Evolutionary conservation across 2,888 invertebrate species (phyloP).

Genomic region (Noctua fimbriata): DNA sequence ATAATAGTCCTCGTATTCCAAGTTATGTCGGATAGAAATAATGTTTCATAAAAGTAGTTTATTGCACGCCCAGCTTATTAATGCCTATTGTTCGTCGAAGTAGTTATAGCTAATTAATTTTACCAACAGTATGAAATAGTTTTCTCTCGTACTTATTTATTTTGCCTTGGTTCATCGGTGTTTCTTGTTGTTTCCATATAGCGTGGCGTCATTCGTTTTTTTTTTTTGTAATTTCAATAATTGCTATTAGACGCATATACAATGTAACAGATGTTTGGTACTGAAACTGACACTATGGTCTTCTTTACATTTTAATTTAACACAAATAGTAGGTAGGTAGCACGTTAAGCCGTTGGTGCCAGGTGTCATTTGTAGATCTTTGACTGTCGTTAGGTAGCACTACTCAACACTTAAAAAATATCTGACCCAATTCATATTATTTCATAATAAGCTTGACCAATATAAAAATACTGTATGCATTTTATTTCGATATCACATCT

Average conservation of each 20-base stretch:
- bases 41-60: conserved; percentile 60
- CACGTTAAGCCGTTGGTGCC: too few species aligned
- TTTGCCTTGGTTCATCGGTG: conserved; percentile 21
- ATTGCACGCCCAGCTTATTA: conserved; percentile 55
- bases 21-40: conserved; percentile 51
- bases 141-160: conserved; percentile 47
- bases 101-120: conserved; percentile 61
- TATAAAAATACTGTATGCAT: too few species aligned
- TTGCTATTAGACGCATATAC: neutral
- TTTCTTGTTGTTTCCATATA: conserved; percentile 27
- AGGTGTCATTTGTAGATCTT: too few species aligned
- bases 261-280: conserved; percentile 22
- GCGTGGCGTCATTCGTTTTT: conserved; percentile 8
- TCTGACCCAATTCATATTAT: too few species aligned
- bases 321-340: neutral
- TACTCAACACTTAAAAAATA: too few species aligned
- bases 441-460: too few species aligned
- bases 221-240: conserved; percentile 32
- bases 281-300: too few species aligned
- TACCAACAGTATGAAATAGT: conserved; percentile 49
- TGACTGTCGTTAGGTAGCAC: too few species aligned
- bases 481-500: too few species aligned
- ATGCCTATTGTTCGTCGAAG: conserved; percentile 63
- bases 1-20: conserved; percentile 25
- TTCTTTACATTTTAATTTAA: neutral